Percentiles rank a stretch among this genome's conserved stretches.
Conservation (phyloP, 2,797 vertebrate species). For the Pampus argenteus region DNA sequence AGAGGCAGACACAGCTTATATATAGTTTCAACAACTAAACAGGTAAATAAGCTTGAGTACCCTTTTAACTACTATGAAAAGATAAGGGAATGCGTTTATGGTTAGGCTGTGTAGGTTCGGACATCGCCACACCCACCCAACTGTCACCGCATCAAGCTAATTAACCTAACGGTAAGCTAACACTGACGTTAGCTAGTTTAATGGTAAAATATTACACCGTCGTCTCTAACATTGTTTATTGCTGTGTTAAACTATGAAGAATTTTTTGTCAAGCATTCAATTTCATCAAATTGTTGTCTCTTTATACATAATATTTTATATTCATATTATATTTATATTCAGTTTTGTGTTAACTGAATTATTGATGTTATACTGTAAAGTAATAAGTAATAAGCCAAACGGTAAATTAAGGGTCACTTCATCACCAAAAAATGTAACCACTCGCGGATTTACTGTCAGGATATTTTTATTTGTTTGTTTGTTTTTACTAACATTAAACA, state of each 20-base stretch:
- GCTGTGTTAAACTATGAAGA: too few relatives aligned
- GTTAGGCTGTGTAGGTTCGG: too few relatives aligned
- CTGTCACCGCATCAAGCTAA: background rate
- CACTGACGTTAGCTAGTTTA: background rate
- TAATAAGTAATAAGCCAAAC: background rate
- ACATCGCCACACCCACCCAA: conserved; percentile 39
- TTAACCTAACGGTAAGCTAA: background rate
- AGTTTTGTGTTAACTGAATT: background rate
- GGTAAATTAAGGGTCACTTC: background rate
- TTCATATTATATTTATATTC: too few relatives aligned
- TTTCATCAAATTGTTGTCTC: background rate
- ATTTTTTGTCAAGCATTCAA: too few relatives aligned
- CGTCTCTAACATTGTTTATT: too few relatives aligned
- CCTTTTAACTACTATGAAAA: background rate
- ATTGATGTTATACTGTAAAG: background rate
- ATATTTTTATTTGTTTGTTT: too few relatives aligned
- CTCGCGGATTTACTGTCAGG: too few relatives aligned
- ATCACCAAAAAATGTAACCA: too few relatives aligned
- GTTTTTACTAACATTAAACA: too few relatives aligned
- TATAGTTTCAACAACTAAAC: background rate
- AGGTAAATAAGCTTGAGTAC: conserved; percentile 14
- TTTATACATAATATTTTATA: too few relatives aligned
- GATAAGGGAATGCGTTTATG: fast-evolving
- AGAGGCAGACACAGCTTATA: background rate
- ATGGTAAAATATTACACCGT: background rate